Base-by-base conservation (phyloP, 92 coral and sea anemone species). In the Palythoa heliodiscus region DNA sequence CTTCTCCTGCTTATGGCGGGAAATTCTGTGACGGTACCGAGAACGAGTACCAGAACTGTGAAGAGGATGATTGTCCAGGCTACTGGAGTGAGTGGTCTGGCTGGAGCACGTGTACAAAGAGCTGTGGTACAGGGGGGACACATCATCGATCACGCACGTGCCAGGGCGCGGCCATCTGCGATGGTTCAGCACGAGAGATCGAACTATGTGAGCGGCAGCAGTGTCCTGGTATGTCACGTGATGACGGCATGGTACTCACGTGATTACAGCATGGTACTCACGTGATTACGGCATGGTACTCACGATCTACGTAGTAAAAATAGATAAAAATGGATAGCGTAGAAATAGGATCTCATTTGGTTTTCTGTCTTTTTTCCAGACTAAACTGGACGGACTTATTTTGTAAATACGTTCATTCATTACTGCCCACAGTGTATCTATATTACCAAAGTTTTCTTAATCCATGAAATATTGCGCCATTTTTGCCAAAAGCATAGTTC, bases 11-110 rank as follows among this genome's bases (percentile, higher is more conserved):
- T 11, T 91, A 89, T 86, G 97, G 95, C 50, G 99, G 99, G 22
- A 93, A 91, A 69, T 95, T 95, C 84, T 97, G 99, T 74, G 83
- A 89, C 11, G 99, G 99, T 47, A 90, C 97, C 15, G 95, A 94
- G n/a, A 89, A 89, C 40, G 96, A 94, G 76, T 97, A 88, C 91
- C 98, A 97, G 87, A 97, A 97, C 86, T 97, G 99, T 58, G 99
- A 94, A 57, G 99, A 97, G 70, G 95, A 97, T 29, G 95, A 91
- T 53, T 97, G 99, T 47, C 99, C 98, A 86, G 99, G 99, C n/a
- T 89, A 83, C 78, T 97, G 98, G 93, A 95, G 99, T 70, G 97
- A 97, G 60, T 97, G 99, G 99, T 87, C 97, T 3, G 93, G 82
- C 68, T 97, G 99, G 99, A 95, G 95, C 68, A 87, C 91, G 53